A percentile compares a stretch with the other conserved stretches of the same genome.
Evolutionary conservation across 1,140 invertebrate genomes (phyloP).

Genomic region (Leptopilina clavipes): DNA sequence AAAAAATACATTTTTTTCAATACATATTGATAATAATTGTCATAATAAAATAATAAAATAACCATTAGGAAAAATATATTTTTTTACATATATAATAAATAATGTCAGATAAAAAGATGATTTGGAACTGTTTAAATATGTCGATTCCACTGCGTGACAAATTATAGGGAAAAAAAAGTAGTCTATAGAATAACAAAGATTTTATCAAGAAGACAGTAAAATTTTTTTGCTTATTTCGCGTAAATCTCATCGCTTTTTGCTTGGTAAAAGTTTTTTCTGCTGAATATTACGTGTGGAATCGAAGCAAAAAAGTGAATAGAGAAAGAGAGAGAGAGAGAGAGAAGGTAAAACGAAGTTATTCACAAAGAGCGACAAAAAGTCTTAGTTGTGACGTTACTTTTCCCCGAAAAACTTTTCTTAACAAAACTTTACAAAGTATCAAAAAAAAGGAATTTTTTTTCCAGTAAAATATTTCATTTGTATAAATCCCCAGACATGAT

Average conservation of each 20-base stretch:
- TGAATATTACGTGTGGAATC: background rate
- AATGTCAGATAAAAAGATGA: background rate
- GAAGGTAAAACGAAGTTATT: background rate
- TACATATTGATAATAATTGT: too few relatives aligned
- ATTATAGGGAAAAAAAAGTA: background rate
- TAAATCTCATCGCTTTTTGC: background rate
- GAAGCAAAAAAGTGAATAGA: slow-evolving; percentile 17
- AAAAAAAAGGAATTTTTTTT: background rate
- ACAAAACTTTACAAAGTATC: slow-evolving; percentile 37
- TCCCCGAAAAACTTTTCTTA: background rate
- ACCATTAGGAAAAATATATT: background rate
- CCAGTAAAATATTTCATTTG: background rate
- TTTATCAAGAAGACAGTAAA: background rate
- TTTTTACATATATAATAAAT: background rate
- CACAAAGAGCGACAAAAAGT: slow-evolving; percentile 12
- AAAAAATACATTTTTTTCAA: too few relatives aligned
- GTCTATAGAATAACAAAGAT: background rate
- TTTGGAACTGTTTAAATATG: background rate
- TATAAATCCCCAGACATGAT: background rate
- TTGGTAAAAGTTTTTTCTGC: slow-evolving; percentile 7
- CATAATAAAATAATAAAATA: background rate
- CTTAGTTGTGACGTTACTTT: slow-evolving; percentile 22
- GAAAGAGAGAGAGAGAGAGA: too few relatives aligned
- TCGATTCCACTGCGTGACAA: too few relatives aligned
- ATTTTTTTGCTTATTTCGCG: background rate